Base-by-base conservation (phyloP, 2,888 invertebrate species). In the Cryptus armator region DNA sequence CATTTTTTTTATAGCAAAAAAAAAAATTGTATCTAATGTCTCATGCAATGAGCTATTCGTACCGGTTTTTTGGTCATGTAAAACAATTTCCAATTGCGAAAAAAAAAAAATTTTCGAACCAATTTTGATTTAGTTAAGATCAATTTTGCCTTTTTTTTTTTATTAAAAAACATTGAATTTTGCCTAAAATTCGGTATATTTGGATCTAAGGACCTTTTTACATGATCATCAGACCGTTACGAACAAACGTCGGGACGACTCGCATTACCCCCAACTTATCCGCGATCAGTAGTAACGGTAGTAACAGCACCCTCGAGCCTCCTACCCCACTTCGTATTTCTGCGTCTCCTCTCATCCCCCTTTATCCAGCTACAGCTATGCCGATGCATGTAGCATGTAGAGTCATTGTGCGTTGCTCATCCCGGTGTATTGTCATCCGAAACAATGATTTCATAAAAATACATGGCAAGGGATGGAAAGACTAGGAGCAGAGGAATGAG, bases 391-490 rank as follows among this genome's bases (percentile, higher is more conserved):
- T 81, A 81, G 46, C 66, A 79, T 71, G 82, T 24, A 67, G 68
- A 91, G 92, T 92, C 93, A 92, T 93, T 93, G 92, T 93, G 90
- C 91, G 88, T 89, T 90, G 90, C 93, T 93, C 93, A 92, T 92
- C 91, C 92, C 91, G 91, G 91, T 90, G 92, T 90, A 93, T 93
- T 93, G 93, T 93, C 93, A 91, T 91, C 87, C 91, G 92, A 92
- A 92, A 93, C 93, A 93, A 93, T 93, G 93, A 93, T 93, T 93
- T 92, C 92, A 93, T 93, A 93, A 93, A 92, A 92, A 92, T 92
- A 92, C 92, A 90, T 85, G 79, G 88, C 88, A 86, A 81, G 86
- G 86, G 76, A 59, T 29, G 62, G 74, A 59, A 59, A 67, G 44
- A 43, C 53, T 64, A 14, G 70, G 70, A 14, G 24, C 5, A 19